Evolutionary conservation across 2,797 vertebrate species (phyloP).

Genomic region (Sebastes minor): DNA sequence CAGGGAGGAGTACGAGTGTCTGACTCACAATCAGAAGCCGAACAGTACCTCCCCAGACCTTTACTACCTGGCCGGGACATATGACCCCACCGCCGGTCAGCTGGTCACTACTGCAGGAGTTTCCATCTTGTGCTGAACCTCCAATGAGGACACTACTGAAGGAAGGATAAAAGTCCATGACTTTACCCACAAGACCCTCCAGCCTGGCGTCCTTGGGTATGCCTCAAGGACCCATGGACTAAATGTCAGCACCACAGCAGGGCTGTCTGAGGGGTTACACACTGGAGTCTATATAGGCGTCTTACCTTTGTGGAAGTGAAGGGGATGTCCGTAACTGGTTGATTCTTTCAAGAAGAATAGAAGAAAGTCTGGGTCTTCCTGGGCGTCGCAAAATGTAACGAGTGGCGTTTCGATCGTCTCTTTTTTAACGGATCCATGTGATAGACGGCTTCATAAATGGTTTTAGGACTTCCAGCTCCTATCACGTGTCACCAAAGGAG

Average conservation of each 20-base stretch:
- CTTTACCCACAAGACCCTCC: slow-evolving; percentile 37
- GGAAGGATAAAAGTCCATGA: slow-evolving; percentile 47
- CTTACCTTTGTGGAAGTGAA: slow-evolving; percentile 37
- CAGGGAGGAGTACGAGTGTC: slow-evolving; percentile 94
- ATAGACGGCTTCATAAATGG: slow-evolving; percentile 52
- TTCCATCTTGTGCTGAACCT: slow-evolving; percentile 91
- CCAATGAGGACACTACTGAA: slow-evolving; percentile 76
- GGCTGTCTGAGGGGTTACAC: slow-evolving; percentile 66
- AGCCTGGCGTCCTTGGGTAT: slow-evolving; percentile 44
- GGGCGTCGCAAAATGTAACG: slow-evolving; percentile 46
- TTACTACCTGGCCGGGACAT: slow-evolving; percentile 98
- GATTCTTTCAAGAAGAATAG: slow-evolving; percentile 46
- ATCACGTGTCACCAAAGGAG: slow-evolving; percentile 64
- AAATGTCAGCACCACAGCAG: slow-evolving; percentile 52
- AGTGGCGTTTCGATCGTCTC: slow-evolving; percentile 53
- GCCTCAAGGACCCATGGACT: slow-evolving; percentile 48
- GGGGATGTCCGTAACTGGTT: slow-evolving; percentile 46
- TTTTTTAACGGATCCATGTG: slow-evolving; percentile 52
- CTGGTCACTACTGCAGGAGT: slow-evolving; percentile 94
- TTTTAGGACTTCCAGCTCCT: slow-evolving; percentile 56
- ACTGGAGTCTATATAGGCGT: slow-evolving; percentile 68
- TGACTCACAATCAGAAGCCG: slow-evolving; percentile 92
- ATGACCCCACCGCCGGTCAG: slow-evolving; percentile 96
- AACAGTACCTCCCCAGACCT: slow-evolving; percentile 87
- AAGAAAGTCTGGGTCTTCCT: slow-evolving; percentile 58